Evolutionary conservation across 2,797 vertebrate genomes (phyloP).

Genomic region (Liasis olivaceus): DNA sequence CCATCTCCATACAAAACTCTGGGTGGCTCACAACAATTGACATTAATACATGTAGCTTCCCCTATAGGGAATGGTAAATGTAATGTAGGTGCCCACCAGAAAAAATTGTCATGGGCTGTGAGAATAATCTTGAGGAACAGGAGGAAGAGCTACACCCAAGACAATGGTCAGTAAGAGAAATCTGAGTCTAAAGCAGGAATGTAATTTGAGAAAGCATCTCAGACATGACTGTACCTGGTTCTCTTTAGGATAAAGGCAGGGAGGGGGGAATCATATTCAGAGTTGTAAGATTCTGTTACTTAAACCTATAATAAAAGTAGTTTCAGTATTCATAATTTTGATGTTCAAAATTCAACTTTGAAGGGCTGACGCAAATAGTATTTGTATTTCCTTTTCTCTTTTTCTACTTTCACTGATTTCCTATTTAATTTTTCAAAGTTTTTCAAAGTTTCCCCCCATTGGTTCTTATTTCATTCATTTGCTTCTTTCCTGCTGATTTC

Average conservation of each 20-base stretch:
- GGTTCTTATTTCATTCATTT: neutral
- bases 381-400: neutral
- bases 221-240: neutral
- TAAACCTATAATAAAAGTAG: neutral
- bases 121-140: neutral
- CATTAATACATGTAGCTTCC: neutral
- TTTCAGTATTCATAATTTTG: neutral
- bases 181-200: neutral
- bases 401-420: neutral
- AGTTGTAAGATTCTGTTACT: neutral
- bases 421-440: neutral
- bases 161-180: neutral
- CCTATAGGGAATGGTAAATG: neutral
- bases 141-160: neutral
- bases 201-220: neutral
- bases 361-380: neutral
- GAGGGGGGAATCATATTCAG: neutral
- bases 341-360: neutral
- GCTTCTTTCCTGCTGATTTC: neutral
- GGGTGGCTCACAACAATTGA: neutral
- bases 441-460: too few relatives aligned
- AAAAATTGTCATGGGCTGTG: neutral
- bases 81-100: neutral
- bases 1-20: too few relatives aligned
- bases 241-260: neutral